Conservation (phyloP, 2,888 invertebrate genomes). For the Heliothis peltigera region DNA sequence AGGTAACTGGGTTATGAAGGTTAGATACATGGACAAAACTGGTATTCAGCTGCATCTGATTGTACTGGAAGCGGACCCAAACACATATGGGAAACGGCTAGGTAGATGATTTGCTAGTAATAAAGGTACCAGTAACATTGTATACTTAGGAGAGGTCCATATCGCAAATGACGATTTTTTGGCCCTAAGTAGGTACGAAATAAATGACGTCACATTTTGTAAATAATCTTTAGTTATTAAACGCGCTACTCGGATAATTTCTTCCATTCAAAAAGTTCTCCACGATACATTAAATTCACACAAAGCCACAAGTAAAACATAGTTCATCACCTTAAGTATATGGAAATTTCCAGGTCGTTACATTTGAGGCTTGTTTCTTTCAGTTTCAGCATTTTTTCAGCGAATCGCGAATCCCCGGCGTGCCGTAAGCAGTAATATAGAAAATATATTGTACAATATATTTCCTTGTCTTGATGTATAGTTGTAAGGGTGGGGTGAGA, state of each 20-base stretch:
- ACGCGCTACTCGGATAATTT: neutral
- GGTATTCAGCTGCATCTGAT: no score
- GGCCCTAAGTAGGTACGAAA: neutral
- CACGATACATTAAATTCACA: conserved; percentile 28
- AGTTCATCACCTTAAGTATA: conserved; percentile 28
- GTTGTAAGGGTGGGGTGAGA: conserved; percentile 3
- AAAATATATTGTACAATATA: conserved; percentile 51
- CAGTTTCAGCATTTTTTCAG: conserved; percentile 31
- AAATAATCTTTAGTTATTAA: no score
- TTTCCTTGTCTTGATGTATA: conserved; percentile 37
- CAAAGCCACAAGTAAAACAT: conserved; percentile 38
- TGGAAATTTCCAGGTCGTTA: conserved; percentile 27
- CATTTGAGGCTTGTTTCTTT: conserved; percentile 18
- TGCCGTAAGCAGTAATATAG: conserved; percentile 49
- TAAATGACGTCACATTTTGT: neutral
- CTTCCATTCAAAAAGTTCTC: neutral
- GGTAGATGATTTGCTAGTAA: no score
- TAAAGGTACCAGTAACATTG: no score
- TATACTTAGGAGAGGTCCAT: no score
- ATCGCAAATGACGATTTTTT: no score
- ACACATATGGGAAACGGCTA: no score
- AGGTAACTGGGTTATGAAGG: no score
- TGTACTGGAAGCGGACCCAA: no score
- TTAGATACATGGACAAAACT: no score
- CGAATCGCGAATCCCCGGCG: conserved; percentile 35